Evolutionary conservation across 2,888 invertebrate genomes (phyloP).

Genomic region (Gortyna flavago): DNA sequence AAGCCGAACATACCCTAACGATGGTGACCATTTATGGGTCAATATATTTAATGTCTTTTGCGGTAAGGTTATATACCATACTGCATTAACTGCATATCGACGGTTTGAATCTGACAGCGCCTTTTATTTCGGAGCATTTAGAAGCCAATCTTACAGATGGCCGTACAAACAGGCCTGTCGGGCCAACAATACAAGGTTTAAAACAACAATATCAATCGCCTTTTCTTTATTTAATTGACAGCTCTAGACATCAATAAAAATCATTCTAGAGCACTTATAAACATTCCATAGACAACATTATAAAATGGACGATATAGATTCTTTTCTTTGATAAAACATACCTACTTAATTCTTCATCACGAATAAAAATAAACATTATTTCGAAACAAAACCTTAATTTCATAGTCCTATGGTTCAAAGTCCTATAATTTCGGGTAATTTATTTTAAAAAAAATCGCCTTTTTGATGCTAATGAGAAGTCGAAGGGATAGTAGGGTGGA

Average conservation of each 20-base stretch:
- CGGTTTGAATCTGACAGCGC: not conserved
- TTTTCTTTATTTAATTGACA: constrained; percentile 29
- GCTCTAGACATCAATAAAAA: constrained; percentile 6
- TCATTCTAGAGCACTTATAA: constrained; percentile 27
- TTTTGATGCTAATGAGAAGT: constrained; percentile 69
- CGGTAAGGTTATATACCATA: too few relatives aligned
- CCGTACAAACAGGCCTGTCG: too few relatives aligned
- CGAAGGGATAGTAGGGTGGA: constrained; percentile 63
- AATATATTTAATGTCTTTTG: too few relatives aligned
- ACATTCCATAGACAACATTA: constrained; percentile 18
- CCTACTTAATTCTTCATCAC: constrained; percentile 58
- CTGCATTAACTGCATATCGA: not conserved
- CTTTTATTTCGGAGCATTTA: not conserved
- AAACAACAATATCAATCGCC: constrained; percentile 9
- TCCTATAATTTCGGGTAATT: not conserved
- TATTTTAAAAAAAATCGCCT: constrained; percentile 15
- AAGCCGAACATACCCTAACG: too few relatives aligned
- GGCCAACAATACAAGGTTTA: not conserved
- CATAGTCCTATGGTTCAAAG: constrained; percentile 14
- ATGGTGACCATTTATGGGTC: too few relatives aligned
- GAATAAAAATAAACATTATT: constrained; percentile 44
- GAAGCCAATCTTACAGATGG: not conserved
- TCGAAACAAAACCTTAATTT: not conserved
- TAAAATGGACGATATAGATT: constrained; percentile 33
- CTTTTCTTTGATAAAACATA: constrained; percentile 35